phyloP scores from a whole-genome alignment of 2,888 invertebrate species.

The Bhutanitis thaidina region DNA sequence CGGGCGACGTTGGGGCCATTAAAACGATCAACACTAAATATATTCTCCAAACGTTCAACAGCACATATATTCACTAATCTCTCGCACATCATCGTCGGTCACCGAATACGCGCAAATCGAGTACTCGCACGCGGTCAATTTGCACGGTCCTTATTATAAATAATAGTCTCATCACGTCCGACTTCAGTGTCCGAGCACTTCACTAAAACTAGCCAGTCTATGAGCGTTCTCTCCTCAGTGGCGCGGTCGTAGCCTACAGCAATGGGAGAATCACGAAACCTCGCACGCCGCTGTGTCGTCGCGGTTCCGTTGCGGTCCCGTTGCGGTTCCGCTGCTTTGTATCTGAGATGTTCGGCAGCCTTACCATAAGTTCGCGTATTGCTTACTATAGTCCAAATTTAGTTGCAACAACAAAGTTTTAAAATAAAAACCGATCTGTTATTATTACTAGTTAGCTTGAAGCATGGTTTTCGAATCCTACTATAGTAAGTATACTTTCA shows the following conservation, averaged over 20 bases:
- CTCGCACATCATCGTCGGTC: constrained; percentile 64
- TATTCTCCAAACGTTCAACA: constrained; percentile 78
- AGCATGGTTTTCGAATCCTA: too few relatives aligned
- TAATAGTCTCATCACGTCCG: constrained; percentile 53
- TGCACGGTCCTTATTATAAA: constrained; percentile 39
- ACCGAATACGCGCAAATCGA: constrained; percentile 59
- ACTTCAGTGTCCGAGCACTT: constrained; percentile 66
- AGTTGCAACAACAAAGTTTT: too few relatives aligned
- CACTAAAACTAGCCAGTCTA: constrained; percentile 78
- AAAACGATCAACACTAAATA: constrained; percentile 71
- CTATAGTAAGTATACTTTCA: too few relatives aligned
- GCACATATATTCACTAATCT: constrained; percentile 78
- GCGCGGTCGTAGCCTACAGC: constrained; percentile 24
- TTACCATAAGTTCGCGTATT: constrained; percentile 5
- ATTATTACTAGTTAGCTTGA: too few relatives aligned
- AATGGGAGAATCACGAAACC: constrained; percentile 22
- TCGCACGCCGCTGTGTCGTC: constrained; percentile 21
- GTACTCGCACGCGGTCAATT: constrained; percentile 37
- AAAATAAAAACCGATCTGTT: too few relatives aligned
- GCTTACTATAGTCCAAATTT: neutral
- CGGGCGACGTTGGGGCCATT: constrained; percentile 35
- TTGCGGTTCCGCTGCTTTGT: constrained; percentile 1
- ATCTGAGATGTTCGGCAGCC: neutral
- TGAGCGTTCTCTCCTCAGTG: constrained; percentile 70
- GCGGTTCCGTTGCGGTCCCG: constrained; percentile 2